Evolutionary conservation across 1,140 invertebrate genomes (phyloP).

Genomic region (Drosophila subpulchrella): DNA sequence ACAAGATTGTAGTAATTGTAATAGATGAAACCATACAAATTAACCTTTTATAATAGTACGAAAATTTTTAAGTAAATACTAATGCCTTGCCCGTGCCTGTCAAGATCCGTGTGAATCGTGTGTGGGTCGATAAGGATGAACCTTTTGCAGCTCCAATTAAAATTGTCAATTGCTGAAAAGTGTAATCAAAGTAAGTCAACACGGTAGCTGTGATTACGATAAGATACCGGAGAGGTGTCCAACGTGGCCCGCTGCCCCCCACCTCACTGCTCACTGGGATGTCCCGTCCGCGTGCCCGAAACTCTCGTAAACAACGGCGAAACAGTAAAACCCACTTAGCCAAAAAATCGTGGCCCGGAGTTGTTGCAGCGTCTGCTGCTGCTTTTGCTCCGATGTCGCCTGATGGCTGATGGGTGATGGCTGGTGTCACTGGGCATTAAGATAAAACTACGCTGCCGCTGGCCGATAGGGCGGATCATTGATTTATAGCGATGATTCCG

Average conservation of each 20-base stretch:
- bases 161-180: slow-evolving; percentile 56
- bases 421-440: slow-evolving; percentile 71
- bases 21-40: no score
- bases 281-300: background rate
- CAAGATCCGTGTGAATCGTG: slow-evolving; percentile 28
- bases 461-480: slow-evolving; percentile 66
- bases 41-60: background rate
- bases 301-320: slow-evolving; percentile 45
- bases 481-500: slow-evolving; percentile 74
- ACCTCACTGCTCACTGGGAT: slow-evolving; percentile 3
- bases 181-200: slow-evolving; percentile 49
- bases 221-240: slow-evolving; percentile 36
- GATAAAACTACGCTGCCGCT: slow-evolving; percentile 64
- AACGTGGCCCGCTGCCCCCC: background rate
- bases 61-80: background rate
- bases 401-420: slow-evolving; percentile 52
- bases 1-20: no score
- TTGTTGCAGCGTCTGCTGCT: slow-evolving; percentile 21
- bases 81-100: slow-evolving; percentile 8
- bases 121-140: slow-evolving; percentile 45
- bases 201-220: slow-evolving; percentile 37
- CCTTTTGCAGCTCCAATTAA: slow-evolving; percentile 48
- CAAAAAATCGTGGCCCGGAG: slow-evolving; percentile 14
- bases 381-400: slow-evolving; percentile 14
- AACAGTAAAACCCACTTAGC: slow-evolving; percentile 54